phyloP scores from a whole-genome alignment of 2,113 vertebrate species.

The Triplophysa tibetana region DNA sequence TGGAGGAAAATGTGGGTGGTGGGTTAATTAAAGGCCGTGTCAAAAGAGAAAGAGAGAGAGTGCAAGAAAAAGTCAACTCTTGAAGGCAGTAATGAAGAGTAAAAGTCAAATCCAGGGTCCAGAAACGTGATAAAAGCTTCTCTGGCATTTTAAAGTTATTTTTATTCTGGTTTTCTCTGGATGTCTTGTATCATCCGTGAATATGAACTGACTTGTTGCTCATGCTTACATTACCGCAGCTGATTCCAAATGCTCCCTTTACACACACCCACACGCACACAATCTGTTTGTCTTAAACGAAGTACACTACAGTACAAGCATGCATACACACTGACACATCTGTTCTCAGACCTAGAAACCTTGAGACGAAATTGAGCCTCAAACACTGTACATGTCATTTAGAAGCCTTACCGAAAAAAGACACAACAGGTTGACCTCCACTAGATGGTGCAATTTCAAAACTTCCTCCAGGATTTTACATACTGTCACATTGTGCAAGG shows the following conservation, averaged over 20 bases:
- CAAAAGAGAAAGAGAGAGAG: background rate
- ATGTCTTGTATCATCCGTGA: conserved; percentile 61
- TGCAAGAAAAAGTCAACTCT: background rate
- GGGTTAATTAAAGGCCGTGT: background rate
- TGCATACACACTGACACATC: background rate
- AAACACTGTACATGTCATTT: background rate
- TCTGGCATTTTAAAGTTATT: conserved; percentile 49
- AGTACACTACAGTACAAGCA: conserved; percentile 28
- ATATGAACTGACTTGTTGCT: conserved; percentile 43
- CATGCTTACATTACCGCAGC: conserved; percentile 50
- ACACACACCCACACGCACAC: background rate
- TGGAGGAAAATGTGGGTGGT: background rate
- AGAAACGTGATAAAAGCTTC: background rate
- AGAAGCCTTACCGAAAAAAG: conserved; percentile 11
- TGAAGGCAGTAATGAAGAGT: conserved; percentile 4
- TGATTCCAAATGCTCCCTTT: conserved; percentile 19
- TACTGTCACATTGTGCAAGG: background rate
- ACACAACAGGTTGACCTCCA: conserved; percentile 3
- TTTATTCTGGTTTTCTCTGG: conserved; percentile 47
- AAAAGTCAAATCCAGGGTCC: conserved; percentile 12
- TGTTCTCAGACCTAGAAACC: background rate
- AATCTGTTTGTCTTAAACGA: conserved; percentile 24
- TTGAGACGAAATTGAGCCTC: background rate
- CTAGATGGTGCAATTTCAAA: conserved; percentile 18
- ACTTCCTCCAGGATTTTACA: background rate